phyloP scores from a whole-genome alignment of 2,888 invertebrate species.

The Plagodis pulveraria region DNA sequence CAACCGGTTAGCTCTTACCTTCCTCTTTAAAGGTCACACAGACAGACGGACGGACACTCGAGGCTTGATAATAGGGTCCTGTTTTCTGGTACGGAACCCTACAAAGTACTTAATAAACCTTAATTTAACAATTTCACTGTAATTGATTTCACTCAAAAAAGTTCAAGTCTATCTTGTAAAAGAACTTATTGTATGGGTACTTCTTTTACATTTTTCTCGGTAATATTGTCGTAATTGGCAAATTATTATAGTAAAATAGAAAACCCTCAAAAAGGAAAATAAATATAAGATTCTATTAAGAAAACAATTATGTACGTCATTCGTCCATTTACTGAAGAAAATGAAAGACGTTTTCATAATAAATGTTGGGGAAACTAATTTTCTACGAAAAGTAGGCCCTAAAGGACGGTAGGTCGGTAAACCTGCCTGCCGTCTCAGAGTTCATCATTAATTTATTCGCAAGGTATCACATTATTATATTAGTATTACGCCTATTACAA shows the following conservation, averaged over 20 bases:
- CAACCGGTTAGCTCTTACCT: too few relatives aligned
- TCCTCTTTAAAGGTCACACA: too few relatives aligned
- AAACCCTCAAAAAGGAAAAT: constrained; percentile 7
- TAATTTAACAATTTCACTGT: too few relatives aligned
- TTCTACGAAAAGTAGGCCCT: background rate
- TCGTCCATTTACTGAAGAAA: constrained; percentile 7
- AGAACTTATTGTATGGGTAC: too few relatives aligned
- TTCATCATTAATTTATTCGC: background rate
- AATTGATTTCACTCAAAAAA: too few relatives aligned
- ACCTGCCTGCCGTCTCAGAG: background rate
- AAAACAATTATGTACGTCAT: constrained; percentile 14
- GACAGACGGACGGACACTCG: too few relatives aligned
- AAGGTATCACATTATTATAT: background rate
- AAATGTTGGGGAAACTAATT: background rate
- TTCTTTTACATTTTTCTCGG: background rate
- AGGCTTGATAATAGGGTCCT: too few relatives aligned
- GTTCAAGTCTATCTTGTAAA: too few relatives aligned
- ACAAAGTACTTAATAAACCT: too few relatives aligned
- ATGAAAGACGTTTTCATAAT: constrained; percentile 10
- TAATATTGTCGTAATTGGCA: constrained; percentile 9
- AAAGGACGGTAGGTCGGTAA: too few relatives aligned
- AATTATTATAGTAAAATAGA: constrained; percentile 6
- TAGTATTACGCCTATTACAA: too few relatives aligned
- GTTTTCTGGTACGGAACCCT: too few relatives aligned
- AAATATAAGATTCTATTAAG: constrained; percentile 8